A percentile compares a stretch with the other conserved stretches of the same genome.
Conservation (phyloP, 2,113 vertebrate genomes). For the Mesembrinibis cayennensis region DNA sequence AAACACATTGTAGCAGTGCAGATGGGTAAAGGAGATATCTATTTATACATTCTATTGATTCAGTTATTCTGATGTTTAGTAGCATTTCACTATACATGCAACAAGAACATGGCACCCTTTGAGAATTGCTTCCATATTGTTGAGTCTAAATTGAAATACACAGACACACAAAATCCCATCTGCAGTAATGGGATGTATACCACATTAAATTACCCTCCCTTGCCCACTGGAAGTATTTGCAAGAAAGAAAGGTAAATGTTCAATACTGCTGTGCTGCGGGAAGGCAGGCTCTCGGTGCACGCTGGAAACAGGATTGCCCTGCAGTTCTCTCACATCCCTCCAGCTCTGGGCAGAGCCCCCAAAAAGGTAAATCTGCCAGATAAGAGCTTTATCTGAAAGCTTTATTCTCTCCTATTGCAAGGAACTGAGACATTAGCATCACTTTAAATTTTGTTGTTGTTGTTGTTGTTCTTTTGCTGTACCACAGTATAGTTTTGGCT, state of each 20-base stretch:
- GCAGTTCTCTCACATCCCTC: background rate
- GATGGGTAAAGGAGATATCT: slow-evolving; percentile 60
- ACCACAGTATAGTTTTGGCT: background rate
- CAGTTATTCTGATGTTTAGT: slow-evolving; percentile 55
- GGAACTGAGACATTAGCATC: background rate
- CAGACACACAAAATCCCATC: background rate
- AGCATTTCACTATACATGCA: slow-evolving; percentile 19
- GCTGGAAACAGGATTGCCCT: background rate
- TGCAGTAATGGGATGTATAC: background rate
- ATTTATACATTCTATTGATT: slow-evolving; percentile 70
- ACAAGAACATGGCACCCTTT: slow-evolving; percentile 50
- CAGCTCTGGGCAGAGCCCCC: background rate
- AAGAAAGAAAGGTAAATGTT: background rate
- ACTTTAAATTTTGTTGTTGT: background rate
- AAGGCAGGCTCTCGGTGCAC: background rate
- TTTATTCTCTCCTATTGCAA: background rate
- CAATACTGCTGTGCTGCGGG: background rate
- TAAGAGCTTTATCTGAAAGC: background rate
- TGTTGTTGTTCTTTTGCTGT: background rate
- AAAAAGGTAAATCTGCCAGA: background rate
- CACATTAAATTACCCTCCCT: background rate
- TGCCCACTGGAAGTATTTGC: background rate
- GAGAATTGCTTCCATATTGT: slow-evolving; percentile 48
- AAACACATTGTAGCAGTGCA: slow-evolving; percentile 65
- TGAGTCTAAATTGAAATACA: slow-evolving; percentile 36